phyloP scores from a whole-genome alignment of 2,797 vertebrate species.

The Bovichtus diacanthus region DNA sequence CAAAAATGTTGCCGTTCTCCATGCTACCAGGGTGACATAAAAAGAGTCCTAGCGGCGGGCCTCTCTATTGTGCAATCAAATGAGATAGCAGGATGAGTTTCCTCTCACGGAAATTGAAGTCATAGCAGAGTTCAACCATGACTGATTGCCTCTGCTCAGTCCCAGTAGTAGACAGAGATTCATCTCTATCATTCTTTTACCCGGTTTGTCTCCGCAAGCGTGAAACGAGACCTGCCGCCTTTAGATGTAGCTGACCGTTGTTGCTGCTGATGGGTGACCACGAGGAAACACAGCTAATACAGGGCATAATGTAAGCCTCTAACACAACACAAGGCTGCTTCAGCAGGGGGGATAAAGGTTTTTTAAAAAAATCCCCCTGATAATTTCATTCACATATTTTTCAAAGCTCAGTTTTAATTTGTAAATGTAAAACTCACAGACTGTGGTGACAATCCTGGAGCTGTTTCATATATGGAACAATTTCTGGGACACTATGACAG shows the following conservation, averaged over 20 bases:
- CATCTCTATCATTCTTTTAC: conserved; percentile 49
- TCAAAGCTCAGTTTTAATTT: neutral
- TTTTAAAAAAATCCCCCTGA: neutral
- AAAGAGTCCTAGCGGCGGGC: conserved; percentile 32
- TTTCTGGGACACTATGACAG: neutral
- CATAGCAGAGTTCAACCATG: conserved; percentile 66
- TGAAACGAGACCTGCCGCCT: conserved; percentile 38
- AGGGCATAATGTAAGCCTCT: conserved; percentile 9
- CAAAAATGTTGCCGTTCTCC: conserved; percentile 26
- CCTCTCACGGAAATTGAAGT: conserved; percentile 70
- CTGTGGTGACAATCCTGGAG: neutral
- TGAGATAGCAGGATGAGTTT: conserved; percentile 65
- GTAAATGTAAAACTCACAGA: neutral
- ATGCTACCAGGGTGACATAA: conserved; percentile 33
- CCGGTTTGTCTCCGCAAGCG: conserved; percentile 35
- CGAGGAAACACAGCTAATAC: conserved; percentile 15
- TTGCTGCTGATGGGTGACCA: conserved; percentile 34
- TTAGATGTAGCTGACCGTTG: conserved; percentile 16
- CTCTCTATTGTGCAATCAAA: conserved; percentile 69
- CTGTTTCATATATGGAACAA: neutral
- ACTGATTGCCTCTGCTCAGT: conserved; percentile 71
- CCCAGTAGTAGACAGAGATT: conserved; percentile 47
- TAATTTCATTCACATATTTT: neutral
- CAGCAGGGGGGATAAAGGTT: neutral
- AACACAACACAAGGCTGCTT: conserved; percentile 13